Percentiles rank a stretch among this genome's conserved stretches.
Conservation (phyloP, 2,113 vertebrate species). For the Eleginops maclovinus region DNA sequence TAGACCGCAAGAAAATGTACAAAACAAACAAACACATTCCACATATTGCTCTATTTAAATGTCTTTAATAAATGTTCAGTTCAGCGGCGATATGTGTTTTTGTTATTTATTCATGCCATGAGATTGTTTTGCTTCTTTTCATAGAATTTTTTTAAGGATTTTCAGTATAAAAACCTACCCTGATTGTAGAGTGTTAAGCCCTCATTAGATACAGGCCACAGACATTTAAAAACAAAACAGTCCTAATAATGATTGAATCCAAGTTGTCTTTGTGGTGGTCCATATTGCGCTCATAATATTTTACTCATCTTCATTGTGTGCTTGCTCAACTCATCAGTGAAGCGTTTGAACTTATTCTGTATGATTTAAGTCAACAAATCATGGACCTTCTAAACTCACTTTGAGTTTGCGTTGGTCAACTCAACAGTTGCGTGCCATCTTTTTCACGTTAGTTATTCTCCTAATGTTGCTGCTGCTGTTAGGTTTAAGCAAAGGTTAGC, state of each 20-base stretch:
- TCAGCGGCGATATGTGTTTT: constrained; percentile 19
- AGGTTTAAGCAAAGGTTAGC: constrained; percentile 60
- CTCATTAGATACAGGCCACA: constrained; percentile 38
- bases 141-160: constrained; percentile 2
- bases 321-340: constrained; percentile 37
- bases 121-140: constrained; percentile 44
- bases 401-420: constrained; percentile 32
- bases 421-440: constrained; percentile 24
- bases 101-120: constrained; percentile 46
- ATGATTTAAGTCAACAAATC: constrained; percentile 28
- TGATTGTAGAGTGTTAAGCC: constrained; percentile 42
- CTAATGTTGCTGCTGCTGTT: constrained; percentile 58
- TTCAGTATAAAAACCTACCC: constrained; percentile 45
- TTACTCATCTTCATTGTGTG: constrained; percentile 57
- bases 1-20: constrained; percentile 67
- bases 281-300: constrained; percentile 53
- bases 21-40: constrained; percentile 69
- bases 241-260: constrained; percentile 43
- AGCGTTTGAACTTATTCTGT: constrained; percentile 43
- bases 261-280: constrained; percentile 47
- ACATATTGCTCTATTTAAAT: constrained; percentile 63
- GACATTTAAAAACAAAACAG: constrained; percentile 16
- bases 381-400: constrained; percentile 52
- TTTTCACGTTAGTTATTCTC: constrained; percentile 63
- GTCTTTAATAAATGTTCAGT: constrained; percentile 33